Percentiles rank a stretch among this genome's conserved stretches.
These are phyloP conservation scores for Stegodyphus mimosarum DNA, from an alignment of 1,140 invertebrate species.

Conservation along the genomic window DNA sequence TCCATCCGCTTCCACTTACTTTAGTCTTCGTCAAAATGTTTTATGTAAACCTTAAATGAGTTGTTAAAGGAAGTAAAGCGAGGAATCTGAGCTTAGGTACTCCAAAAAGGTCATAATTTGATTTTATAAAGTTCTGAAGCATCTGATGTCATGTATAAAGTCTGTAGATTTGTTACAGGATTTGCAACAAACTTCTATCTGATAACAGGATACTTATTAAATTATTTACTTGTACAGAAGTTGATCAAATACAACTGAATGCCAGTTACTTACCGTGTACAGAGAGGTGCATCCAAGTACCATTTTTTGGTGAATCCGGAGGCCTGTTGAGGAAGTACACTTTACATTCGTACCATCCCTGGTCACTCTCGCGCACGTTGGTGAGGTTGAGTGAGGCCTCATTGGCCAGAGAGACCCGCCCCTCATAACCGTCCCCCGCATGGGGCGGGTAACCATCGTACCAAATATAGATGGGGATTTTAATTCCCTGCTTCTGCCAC, in stretches of 20 bases:
- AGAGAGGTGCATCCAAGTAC: slow-evolving; percentile 96
- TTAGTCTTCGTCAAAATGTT: no score
- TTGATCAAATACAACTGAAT: background rate
- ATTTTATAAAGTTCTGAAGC: no score
- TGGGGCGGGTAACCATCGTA: slow-evolving; percentile 96
- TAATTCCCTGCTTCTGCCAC: slow-evolving; percentile 91
- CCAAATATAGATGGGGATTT: slow-evolving; percentile 96
- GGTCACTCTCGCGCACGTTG: slow-evolving; percentile 89
- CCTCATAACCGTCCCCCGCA: slow-evolving; percentile 90
- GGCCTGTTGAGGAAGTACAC: slow-evolving; percentile 94
- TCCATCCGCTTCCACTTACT: no score
- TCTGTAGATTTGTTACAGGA: no score
- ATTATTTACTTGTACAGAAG: background rate
- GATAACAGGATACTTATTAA: no score
- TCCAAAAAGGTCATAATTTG: no score
- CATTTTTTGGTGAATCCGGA: slow-evolving; percentile 88
- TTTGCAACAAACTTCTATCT: no score
- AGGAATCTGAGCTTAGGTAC: no score
- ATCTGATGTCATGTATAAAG: no score
- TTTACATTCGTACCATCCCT: slow-evolving; percentile 98
- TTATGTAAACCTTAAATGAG: no score
- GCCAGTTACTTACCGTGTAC: slow-evolving; percentile 80
- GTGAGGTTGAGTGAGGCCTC: slow-evolving; percentile 93
- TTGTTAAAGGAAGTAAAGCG: no score
- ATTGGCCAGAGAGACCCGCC: slow-evolving; percentile 86